A percentile compares a stretch with the other conserved stretches of the same genome.
phyloP scores from a whole-genome alignment of 1,140 invertebrate genomes.

The Cherax quadricarinatus region DNA sequence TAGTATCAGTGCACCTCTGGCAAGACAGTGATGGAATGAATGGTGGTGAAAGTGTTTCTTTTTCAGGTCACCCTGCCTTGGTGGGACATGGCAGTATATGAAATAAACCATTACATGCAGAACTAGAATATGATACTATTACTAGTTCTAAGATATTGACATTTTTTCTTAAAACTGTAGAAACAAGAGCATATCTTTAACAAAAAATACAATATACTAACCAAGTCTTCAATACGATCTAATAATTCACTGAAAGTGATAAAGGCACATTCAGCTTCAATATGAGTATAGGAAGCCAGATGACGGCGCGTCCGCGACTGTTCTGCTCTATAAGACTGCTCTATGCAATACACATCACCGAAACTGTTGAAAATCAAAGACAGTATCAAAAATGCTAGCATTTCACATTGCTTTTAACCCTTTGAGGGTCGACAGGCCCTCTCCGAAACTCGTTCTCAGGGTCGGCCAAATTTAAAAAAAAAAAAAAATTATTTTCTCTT shows the following conservation, averaged over 20 bases:
- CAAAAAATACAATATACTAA: conserved; percentile 76
- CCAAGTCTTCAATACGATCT: conserved; percentile 93
- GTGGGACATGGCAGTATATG: too few species aligned
- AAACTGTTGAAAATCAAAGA: conserved; percentile 77
- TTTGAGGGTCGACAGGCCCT: too few species aligned
- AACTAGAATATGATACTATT: not conserved
- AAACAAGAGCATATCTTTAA: not conserved
- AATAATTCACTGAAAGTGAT: conserved; percentile 95
- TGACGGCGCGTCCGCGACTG: conserved; percentile 97
- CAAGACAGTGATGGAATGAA: too few species aligned
- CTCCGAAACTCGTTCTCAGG: too few species aligned
- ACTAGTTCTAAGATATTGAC: not conserved
- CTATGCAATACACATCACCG: conserved; percentile 98
- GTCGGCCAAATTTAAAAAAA: too few species aligned
- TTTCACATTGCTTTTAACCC: too few species aligned
- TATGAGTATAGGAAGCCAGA: conserved; percentile 96
- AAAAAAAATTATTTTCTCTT: too few species aligned
- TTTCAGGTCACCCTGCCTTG: too few species aligned
- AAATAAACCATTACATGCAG: too few species aligned
- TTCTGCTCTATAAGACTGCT: conserved; percentile 98
- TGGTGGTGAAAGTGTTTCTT: too few species aligned
- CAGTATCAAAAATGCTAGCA: too few species aligned
- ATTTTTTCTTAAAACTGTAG: not conserved
- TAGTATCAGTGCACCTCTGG: too few species aligned
- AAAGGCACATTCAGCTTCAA: conserved; percentile 98